These are phyloP conservation scores for Lophius piscatorius DNA, from an alignment of 2,113 vertebrate species.

Conservation along the genomic window DNA sequence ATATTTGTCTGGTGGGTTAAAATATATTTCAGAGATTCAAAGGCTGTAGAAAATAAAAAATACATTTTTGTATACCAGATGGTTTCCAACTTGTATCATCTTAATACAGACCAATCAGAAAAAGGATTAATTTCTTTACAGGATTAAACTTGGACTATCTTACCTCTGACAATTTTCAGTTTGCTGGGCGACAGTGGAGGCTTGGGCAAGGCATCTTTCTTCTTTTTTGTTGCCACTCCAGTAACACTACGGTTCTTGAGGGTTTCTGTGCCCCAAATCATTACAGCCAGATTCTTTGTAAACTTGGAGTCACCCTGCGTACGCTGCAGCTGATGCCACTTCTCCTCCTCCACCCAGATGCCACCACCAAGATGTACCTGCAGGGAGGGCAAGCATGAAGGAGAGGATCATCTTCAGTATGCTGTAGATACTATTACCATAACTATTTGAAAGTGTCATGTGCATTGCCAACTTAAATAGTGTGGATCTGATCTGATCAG, in stretches of 20 bases:
- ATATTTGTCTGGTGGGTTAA: constrained; percentile 14
- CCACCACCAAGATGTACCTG: constrained; percentile 98
- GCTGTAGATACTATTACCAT: neutral
- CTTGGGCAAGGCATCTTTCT: constrained; percentile 97
- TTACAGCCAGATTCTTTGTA: constrained; percentile 98
- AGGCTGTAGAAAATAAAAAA: neutral
- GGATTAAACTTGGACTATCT: constrained; percentile 7
- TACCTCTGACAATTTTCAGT: constrained; percentile 98
- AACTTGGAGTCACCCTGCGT: constrained; percentile 99
- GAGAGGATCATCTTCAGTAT: neutral
- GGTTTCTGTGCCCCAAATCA: constrained; percentile 99
- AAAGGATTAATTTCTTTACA: neutral
- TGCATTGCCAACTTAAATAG: too few relatives aligned
- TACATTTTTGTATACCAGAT: constrained; percentile 1
- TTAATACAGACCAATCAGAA: constrained; percentile 8
- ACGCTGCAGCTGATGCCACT: constrained; percentile 98
- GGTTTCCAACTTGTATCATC: constrained; percentile 1
- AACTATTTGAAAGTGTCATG: too few relatives aligned
- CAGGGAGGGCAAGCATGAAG: constrained; percentile 28
- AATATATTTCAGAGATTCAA: neutral
- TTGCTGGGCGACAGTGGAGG: constrained; percentile 98
- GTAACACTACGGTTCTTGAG: constrained; percentile 99
- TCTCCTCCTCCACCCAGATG: constrained; percentile 99
- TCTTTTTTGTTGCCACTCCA: constrained; percentile 98
- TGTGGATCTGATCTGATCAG: neutral